Conservation (phyloP, 2,797 vertebrate species). For the Eremophila alpestris region DNA sequence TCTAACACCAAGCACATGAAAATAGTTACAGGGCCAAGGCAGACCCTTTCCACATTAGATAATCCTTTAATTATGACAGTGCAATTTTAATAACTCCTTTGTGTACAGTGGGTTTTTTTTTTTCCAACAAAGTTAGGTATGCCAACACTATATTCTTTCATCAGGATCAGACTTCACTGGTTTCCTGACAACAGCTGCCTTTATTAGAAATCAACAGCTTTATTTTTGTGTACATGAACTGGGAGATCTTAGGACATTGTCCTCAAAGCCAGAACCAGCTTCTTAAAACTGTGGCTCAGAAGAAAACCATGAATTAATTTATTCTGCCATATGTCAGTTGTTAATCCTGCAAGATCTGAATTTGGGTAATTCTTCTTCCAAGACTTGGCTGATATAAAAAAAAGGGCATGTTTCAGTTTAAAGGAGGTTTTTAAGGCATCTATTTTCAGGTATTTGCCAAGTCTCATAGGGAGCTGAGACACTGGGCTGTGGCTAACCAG, state of each 20-base stretch:
- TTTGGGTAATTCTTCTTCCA: neutral
- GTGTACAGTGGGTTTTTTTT: rapidly evolving
- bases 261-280: neutral
- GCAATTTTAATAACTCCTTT: neutral
- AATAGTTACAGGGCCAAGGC: neutral
- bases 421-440: neutral
- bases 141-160: neutral
- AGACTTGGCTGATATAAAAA: neutral
- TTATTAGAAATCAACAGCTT: neutral
- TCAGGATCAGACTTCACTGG: neutral
- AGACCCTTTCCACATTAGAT: neutral
- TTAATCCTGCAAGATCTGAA: neutral
- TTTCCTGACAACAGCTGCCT: neutral
- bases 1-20: neutral
- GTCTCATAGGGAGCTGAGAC: neutral
- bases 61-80: neutral
- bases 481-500: neutral
- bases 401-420: neutral
- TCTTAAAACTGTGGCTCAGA: neutral
- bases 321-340: neutral
- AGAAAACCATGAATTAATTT: neutral
- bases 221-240: neutral
- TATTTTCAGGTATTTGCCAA: neutral
- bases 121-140: neutral
- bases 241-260: neutral